phyloP scores from a whole-genome alignment of 2,113 vertebrate genomes.

The Odocoileus hemionus region DNA sequence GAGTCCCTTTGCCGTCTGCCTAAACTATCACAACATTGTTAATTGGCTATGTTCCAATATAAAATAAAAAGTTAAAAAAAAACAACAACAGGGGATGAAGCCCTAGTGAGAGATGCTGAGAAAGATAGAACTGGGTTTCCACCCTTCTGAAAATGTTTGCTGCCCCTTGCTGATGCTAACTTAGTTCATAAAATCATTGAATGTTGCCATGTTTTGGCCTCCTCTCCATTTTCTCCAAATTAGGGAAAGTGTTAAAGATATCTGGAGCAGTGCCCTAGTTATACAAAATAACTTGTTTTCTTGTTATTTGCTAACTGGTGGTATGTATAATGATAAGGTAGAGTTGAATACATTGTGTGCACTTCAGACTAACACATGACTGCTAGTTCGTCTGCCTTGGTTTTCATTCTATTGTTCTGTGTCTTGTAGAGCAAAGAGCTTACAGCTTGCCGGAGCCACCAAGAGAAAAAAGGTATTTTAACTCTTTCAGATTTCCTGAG shows the following conservation, averaged over 20 bases:
- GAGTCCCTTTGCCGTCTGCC: background rate
- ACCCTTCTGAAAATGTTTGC: slow-evolving; percentile 12
- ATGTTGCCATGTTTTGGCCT: background rate
- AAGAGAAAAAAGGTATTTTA: slow-evolving; percentile 89
- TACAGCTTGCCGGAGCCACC: slow-evolving; percentile 82
- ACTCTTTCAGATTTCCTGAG: background rate
- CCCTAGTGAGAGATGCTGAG: background rate
- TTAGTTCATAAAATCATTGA: background rate
- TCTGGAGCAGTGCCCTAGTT: background rate
- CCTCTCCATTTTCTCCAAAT: background rate
- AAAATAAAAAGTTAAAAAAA: background rate
- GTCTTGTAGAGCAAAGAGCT: slow-evolving; percentile 87
- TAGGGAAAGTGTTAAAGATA: background rate
- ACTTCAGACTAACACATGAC: background rate
- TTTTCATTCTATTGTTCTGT: slow-evolving; percentile 54
- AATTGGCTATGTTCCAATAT: background rate
- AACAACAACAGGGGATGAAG: background rate
- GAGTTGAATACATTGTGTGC: background rate
- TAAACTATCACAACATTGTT: background rate
- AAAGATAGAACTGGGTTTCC: background rate
- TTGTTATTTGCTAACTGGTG: background rate
- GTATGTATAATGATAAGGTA: background rate
- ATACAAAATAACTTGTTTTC: background rate
- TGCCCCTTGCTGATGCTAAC: background rate
- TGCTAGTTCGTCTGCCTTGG: background rate